phyloP scores from a whole-genome alignment of 2,113 vertebrate species.

The Lagopus leucura region DNA sequence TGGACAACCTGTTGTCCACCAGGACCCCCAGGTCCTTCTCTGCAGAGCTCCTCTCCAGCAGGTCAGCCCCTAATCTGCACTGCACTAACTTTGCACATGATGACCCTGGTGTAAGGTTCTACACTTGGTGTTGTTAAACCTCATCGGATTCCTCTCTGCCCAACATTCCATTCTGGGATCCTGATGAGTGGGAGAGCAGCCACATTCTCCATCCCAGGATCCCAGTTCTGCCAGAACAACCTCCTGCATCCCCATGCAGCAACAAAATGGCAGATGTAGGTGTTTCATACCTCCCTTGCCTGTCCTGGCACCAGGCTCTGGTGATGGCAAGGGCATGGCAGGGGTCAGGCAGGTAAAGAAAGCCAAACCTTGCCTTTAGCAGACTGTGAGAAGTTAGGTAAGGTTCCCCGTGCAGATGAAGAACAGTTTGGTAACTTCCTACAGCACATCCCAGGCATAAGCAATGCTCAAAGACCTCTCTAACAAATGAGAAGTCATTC shows the following conservation, averaged over 20 bases:
- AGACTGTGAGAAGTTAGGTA: not conserved
- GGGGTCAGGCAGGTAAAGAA: not conserved
- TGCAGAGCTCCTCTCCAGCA: too few relatives aligned
- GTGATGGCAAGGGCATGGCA: not conserved
- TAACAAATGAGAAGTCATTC: not conserved
- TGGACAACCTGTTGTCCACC: too few relatives aligned
- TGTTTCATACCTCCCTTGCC: not conserved
- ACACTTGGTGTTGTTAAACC: too few relatives aligned
- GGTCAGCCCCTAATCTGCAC: too few relatives aligned
- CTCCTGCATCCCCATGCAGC: not conserved
- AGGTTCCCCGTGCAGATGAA: not conserved
- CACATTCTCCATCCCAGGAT: rapidly evolving
- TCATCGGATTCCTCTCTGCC: too few relatives aligned
- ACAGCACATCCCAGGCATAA: not conserved
- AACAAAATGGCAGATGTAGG: not conserved
- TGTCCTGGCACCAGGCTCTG: not conserved
- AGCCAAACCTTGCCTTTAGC: not conserved
- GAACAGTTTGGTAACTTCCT: not conserved
- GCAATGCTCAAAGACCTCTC: not conserved
- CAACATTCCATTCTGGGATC: too few relatives aligned
- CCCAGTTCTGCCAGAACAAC: not conserved
- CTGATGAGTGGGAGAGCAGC: not conserved
- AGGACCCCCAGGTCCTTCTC: too few relatives aligned
- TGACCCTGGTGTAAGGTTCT: too few relatives aligned
- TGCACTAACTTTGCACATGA: too few relatives aligned